phyloP scores from a whole-genome alignment of 2,113 vertebrate species.

The Passer domesticus region DNA sequence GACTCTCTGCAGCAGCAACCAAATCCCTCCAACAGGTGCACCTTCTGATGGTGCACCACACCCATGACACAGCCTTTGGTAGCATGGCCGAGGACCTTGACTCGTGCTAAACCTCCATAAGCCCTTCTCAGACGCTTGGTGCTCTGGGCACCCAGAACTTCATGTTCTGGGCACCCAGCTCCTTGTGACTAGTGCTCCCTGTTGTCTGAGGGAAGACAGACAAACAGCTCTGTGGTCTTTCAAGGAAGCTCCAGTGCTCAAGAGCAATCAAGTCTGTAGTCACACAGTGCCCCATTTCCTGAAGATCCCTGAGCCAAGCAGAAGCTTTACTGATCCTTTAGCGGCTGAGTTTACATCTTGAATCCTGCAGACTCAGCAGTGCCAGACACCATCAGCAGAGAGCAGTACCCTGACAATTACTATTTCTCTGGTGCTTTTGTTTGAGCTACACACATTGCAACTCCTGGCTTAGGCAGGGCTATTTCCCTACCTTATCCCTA shows the following conservation, averaged over 20 bases:
- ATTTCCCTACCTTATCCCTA: background rate
- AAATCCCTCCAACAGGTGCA: background rate
- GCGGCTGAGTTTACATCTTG: background rate
- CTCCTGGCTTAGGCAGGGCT: background rate
- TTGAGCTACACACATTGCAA: background rate
- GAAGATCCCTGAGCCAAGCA: background rate
- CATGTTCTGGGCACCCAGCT: background rate
- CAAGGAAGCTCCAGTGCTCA: background rate
- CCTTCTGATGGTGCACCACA: background rate
- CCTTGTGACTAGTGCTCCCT: background rate
- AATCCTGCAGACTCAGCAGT: background rate
- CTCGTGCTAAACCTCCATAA: background rate
- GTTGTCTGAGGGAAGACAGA: background rate
- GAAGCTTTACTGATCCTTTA: background rate
- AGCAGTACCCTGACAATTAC: background rate
- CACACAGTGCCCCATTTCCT: background rate
- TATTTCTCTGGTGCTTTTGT: background rate
- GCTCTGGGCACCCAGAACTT: background rate
- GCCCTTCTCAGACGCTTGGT: background rate
- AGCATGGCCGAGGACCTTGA: rapidly evolving
- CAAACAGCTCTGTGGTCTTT: background rate
- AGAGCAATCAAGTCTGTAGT: background rate
- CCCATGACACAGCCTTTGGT: background rate
- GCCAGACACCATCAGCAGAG: background rate
- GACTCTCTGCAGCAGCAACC: background rate